Percentiles rank a stretch among this genome's conserved stretches.
Evolutionary conservation across 2,888 invertebrate species (phyloP).

Genomic region (Minunthozetes semirufus): DNA sequence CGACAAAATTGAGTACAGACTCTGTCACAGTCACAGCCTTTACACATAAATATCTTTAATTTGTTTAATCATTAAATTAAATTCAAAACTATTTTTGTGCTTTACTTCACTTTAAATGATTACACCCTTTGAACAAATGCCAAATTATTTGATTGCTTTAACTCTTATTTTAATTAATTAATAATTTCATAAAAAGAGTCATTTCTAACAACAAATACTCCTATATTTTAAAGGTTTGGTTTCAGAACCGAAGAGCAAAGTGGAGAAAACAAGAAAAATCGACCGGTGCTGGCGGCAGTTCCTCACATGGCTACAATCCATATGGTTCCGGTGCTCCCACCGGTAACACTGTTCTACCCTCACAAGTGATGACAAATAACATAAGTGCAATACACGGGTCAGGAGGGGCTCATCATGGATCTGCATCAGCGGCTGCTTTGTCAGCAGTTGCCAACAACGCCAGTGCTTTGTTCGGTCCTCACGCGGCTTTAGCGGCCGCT

Average conservation of each 20-base stretch:
- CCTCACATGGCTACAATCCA: conserved; percentile 41
- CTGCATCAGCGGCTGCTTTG: conserved; percentile 39
- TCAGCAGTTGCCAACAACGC: conserved; percentile 27
- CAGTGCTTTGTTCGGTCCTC: conserved; percentile 16
- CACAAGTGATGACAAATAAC: conserved; percentile 36
- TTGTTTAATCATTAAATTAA: too few relatives aligned
- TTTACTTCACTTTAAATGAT: conserved; percentile 20
- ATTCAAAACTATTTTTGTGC: not conserved
- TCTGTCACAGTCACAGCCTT: not conserved
- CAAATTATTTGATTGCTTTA: not conserved
- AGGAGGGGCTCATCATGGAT: conserved; percentile 24
- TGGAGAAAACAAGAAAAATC: conserved; percentile 47
- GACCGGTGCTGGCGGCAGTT: conserved; percentile 38
- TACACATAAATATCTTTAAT: too few relatives aligned
- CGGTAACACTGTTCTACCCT: conserved; percentile 20
- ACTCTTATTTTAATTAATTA: not conserved
- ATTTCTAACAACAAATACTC: not conserved
- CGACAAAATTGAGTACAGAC: not conserved
- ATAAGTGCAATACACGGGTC: conserved; percentile 22
- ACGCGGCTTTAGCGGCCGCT: conserved; percentile 17
- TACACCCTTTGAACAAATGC: not conserved
- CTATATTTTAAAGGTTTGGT: conserved; percentile 41
- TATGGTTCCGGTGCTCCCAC: conserved; percentile 36
- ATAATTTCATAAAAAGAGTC: not conserved
- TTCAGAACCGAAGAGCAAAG: conserved; percentile 47